Evolutionary conservation across 2,113 vertebrate species (phyloP).

Genomic region (Petrocephalus microphthalmus): DNA sequence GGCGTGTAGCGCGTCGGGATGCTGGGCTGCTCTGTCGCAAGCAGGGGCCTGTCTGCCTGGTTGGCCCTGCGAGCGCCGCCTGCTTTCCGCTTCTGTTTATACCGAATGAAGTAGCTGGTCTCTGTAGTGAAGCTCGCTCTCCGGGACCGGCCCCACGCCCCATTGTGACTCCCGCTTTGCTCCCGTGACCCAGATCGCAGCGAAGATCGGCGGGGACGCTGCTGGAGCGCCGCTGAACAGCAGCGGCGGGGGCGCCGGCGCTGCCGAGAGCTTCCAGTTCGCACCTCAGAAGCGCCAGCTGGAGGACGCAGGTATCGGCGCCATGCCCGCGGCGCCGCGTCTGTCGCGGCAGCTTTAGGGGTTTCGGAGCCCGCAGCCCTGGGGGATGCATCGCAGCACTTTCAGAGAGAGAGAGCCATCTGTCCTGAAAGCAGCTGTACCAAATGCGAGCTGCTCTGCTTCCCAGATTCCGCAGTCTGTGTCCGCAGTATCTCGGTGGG

Average conservation of each 20-base stretch:
- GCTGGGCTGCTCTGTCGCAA: neutral
- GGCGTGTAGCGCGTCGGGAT: neutral
- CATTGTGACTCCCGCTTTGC: neutral
- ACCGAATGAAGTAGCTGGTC: neutral
- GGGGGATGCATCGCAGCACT: neutral
- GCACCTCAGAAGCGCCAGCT: slow-evolving; percentile 79
- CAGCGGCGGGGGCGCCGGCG: slow-evolving; percentile 43
- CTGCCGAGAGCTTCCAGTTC: slow-evolving; percentile 72
- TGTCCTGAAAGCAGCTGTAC: neutral
- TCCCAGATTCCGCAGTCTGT: neutral
- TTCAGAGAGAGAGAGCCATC: neutral
- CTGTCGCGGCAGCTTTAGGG: neutral
- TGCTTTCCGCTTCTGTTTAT: neutral
- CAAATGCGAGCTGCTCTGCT: neutral
- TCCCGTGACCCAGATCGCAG: slow-evolving; percentile 72
- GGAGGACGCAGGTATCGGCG: slow-evolving; percentile 79
- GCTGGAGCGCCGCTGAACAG: slow-evolving; percentile 71
- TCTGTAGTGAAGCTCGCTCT: neutral
- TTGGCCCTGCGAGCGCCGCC: neutral
- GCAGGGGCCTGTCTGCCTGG: neutral
- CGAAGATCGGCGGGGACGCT: slow-evolving; percentile 85
- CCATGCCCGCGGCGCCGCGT: neutral
- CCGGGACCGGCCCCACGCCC: neutral
- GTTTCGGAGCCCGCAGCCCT: neutral
- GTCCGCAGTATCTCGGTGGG: neutral